A percentile compares a stretch with the other conserved stretches of the same genome.
These are phyloP conservation scores for Xiphophorus birchmanni DNA, from an alignment of 2,797 vertebrate genomes.

Conservation along the genomic window DNA sequence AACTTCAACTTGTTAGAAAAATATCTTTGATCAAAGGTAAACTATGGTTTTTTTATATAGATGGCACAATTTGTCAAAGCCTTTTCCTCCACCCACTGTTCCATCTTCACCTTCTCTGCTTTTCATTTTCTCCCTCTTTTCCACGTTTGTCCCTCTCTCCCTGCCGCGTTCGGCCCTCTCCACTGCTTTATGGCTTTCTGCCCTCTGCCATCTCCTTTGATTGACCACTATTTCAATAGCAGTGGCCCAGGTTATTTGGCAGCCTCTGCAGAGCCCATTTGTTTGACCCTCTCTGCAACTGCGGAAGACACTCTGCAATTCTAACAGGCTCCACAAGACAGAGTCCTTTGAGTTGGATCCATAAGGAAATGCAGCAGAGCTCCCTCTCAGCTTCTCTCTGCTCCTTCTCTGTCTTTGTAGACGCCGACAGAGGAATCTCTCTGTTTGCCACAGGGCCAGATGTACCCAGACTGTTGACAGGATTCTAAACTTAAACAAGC, in stretches of 20 bases:
- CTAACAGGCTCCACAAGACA: slow-evolving; percentile 74
- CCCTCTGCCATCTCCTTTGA: slow-evolving; percentile 38
- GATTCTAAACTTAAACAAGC: slow-evolving; percentile 57
- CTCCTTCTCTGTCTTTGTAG: slow-evolving; percentile 46
- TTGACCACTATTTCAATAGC: slow-evolving; percentile 59
- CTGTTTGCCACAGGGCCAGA: slow-evolving; percentile 72
- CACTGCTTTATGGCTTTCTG: slow-evolving; percentile 33
- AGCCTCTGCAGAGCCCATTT: slow-evolving; percentile 68
- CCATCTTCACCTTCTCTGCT: no score
- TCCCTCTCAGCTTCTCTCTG: slow-evolving; percentile 7
- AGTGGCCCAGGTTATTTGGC: slow-evolving; percentile 78
- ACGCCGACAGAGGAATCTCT: slow-evolving; percentile 69
- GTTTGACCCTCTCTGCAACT: slow-evolving; percentile 72
- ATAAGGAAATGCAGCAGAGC: slow-evolving; percentile 64
- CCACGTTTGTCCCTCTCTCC: slow-evolving; percentile 6
- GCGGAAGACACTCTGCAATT: slow-evolving; percentile 73
- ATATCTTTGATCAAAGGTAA: not conserved
- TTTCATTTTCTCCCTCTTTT: slow-evolving; percentile 9
- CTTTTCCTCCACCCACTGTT: not conserved
- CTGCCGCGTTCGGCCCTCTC: slow-evolving; percentile 18
- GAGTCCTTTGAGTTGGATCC: slow-evolving; percentile 67
- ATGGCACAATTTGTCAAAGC: not conserved
- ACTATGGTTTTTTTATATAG: not conserved
- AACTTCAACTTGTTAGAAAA: not conserved
- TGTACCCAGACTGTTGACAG: slow-evolving; percentile 63